These are phyloP conservation scores for Pachycephus smyrnensis DNA, from an alignment of 2,888 invertebrate genomes.

Conservation along the genomic window DNA sequence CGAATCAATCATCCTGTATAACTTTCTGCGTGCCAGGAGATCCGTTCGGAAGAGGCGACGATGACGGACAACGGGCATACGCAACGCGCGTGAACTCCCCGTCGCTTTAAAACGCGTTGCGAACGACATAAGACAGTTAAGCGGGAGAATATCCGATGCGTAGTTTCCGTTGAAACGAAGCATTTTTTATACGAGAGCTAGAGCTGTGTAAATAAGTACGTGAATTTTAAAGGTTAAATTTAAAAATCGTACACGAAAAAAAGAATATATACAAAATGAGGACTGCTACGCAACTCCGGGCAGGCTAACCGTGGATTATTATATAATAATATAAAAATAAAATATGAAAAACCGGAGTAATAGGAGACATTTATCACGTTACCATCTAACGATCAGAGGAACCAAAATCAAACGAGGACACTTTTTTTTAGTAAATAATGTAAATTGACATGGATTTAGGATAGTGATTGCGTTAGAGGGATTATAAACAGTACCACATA, in stretches of 20 bases:
- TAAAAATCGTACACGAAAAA: conserved; percentile 8
- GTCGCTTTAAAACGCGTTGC: no score
- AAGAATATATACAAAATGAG: no score
- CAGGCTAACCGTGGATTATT: background rate
- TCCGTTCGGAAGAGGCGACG: no score
- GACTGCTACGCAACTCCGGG: background rate
- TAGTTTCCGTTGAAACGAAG: conserved; percentile 29
- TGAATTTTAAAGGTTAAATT: conserved; percentile 29
- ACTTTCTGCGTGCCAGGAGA: no score
- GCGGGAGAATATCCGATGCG: no score
- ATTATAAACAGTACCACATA: conserved; percentile 50
- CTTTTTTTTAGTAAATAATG: conserved; percentile 33
- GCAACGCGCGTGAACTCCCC: no score
- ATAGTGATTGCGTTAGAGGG: conserved; percentile 30
- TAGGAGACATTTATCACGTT: conserved; percentile 25
- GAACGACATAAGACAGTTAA: no score
- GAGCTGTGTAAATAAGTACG: conserved; percentile 14
- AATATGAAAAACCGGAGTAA: no score
- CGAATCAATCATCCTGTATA: no score
- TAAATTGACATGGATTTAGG: conserved; percentile 31
- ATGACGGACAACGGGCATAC: no score
- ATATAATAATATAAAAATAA: no score
- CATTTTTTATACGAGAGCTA: conserved; percentile 41
- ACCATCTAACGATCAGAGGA: conserved; percentile 23
- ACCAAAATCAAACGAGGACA: conserved; percentile 42